Percentiles rank a stretch among this genome's conserved stretches.
These are phyloP conservation scores for Trichechus manatus DNA, from an alignment of 2,113 vertebrate genomes.

Conservation along the genomic window DNA sequence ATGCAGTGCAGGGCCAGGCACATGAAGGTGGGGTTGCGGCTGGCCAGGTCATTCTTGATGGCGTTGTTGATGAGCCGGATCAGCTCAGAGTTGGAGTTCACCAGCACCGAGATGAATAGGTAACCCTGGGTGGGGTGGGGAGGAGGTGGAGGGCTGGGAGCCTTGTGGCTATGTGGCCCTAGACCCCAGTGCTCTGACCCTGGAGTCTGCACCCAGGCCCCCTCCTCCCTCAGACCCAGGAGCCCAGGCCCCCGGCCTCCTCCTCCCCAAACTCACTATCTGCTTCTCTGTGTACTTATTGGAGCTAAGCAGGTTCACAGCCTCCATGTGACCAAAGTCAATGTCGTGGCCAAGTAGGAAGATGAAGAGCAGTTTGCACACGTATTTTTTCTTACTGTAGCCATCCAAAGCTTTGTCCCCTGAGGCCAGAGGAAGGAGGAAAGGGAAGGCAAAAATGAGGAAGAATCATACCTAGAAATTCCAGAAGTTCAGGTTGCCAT, in stretches of 20 bases:
- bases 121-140: conserved; percentile 87
- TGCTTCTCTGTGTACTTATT: conserved; percentile 98
- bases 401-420: conserved; percentile 97
- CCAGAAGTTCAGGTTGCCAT: no score
- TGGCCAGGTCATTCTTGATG: conserved; percentile 97
- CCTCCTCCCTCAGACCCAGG: background rate
- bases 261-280: conserved; percentile 90
- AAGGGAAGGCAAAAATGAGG: background rate
- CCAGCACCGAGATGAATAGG: conserved; percentile 96
- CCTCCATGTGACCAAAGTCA: conserved; percentile 97
- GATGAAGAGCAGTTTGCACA: conserved; percentile 97
- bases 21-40: conserved; percentile 98
- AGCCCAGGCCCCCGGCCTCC: background rate
- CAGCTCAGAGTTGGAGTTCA: conserved; percentile 96
- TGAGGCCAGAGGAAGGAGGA: conserved; percentile 55
- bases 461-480: background rate
- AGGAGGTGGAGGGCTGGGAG: no score
- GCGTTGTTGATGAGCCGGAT: conserved; percentile 97
- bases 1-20: conserved; percentile 97
- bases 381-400: conserved; percentile 98
- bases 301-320: conserved; percentile 96
- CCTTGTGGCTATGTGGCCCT: background rate
- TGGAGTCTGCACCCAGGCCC: background rate
- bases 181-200: background rate
- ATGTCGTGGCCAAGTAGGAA: conserved; percentile 97